These are phyloP conservation scores for Prosapia bicincta DNA, from an alignment of 2,888 invertebrate species.

Conservation along the genomic window DNA sequence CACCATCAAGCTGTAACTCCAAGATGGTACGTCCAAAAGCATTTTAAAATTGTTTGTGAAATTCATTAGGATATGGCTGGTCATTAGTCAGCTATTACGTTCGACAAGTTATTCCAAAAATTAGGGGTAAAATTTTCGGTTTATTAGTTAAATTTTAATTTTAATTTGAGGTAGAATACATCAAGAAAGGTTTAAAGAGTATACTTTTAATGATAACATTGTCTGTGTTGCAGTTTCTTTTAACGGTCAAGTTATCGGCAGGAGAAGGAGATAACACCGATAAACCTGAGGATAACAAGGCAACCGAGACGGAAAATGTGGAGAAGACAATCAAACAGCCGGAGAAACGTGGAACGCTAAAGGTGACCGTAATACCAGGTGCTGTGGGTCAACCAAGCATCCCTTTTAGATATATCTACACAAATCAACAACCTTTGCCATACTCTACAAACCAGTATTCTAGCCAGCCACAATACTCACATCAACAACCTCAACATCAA, in stretches of 20 bases:
- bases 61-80: too few relatives aligned
- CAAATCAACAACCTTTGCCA: not conserved
- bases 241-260: not conserved
- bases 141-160: too few relatives aligned
- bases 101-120: too few relatives aligned
- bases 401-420: not conserved
- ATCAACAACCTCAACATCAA: too few relatives aligned
- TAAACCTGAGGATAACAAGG: not conserved
- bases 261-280: not conserved
- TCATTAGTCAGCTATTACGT: too few relatives aligned
- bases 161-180: too few relatives aligned
- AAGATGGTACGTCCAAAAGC: too few relatives aligned
- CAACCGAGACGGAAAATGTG: not conserved
- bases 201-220: too few relatives aligned
- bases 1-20: too few relatives aligned
- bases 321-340: not conserved
- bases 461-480: not conserved
- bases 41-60: too few relatives aligned
- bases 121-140: too few relatives aligned
- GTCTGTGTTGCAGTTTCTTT: not conserved
- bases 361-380: not conserved
- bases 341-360: not conserved
- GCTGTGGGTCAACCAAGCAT: not conserved
- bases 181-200: too few relatives aligned
- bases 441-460: not conserved